Evolutionary conservation across 2,888 invertebrate genomes (phyloP), one percentile per base, ranked within the genome.

Genomic region (Eustalomyia histrio): DNA sequence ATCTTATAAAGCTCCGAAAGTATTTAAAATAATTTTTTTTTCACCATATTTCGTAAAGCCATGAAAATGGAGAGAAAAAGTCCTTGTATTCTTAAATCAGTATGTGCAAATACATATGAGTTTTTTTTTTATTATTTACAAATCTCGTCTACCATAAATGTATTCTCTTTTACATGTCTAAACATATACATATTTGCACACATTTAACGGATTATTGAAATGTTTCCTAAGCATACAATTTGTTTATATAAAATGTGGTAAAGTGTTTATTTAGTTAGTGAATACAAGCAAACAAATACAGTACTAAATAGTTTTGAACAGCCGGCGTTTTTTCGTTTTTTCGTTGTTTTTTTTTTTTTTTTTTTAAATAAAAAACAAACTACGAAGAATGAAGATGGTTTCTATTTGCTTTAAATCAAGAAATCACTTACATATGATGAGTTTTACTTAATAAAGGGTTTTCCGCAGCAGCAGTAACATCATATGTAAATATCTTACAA

Each of bases 121-220:
- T 29, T n/a, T n/a, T n/a, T n/a, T n/a, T n/a, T n/a, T n/a, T n/a
- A 4, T 6, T 29, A 29, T 29, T 29, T 29, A 29, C 29, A 3
- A 29, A 29, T 29, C 29, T 29, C 7, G 29, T 29, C 5, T 29
- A 29, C 29, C 29, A 6, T 29, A 29, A 3, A 3, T 29, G 29
- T 29, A 29, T 29, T 29, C 7, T 29, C 29, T 29, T 29, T 29
- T n/a, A 1, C 39, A 39, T 35, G 6, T 14, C 17, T 60, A 17
- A 39, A 21, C 8, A 21, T 5, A 52, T n/a, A n/a, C n/a, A n/a
- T 88, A 85, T 88, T 88, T 89, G 87, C 88, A 85, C 87, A 88
- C 87, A 89, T 89, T 89, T 88, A 89, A 89, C 89, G 89, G 89
- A 88, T 88, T 89, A 88, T 89, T 89, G 87, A 86, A 50, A 47